Conservation (phyloP, 2,888 invertebrate genomes). For the Alviniconcha strummeri region DNA sequence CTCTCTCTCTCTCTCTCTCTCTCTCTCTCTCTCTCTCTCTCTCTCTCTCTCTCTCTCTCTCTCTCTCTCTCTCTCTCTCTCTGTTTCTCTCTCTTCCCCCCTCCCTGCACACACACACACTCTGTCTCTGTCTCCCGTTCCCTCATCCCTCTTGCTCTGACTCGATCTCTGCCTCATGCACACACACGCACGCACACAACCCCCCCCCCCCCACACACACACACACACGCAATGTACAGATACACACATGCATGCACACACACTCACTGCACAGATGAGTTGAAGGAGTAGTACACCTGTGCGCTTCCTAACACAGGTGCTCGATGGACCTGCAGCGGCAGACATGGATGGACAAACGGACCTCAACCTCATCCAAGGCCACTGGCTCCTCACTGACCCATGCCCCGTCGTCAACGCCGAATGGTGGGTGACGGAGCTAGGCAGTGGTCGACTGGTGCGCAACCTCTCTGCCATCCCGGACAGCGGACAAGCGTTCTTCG, state of each 20-base stretch:
- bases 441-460: not conserved
- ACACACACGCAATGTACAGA: too few species aligned
- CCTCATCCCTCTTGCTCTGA: too few species aligned
- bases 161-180: too few species aligned
- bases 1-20: conserved; percentile 3
- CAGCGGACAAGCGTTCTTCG: not conserved
- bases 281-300: too few species aligned
- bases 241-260: too few species aligned
- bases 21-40: conserved; percentile 4
- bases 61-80: conserved; percentile 9
- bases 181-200: too few species aligned
- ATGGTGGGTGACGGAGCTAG: not conserved
- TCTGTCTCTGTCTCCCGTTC: too few species aligned
- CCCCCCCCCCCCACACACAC: too few species aligned
- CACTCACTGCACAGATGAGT: too few species aligned
- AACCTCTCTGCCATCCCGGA: not conserved
- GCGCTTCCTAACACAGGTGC: not conserved
- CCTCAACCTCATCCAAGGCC: conserved; percentile 2
- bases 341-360: not conserved
- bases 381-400: not conserved
- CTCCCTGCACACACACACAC: not conserved
- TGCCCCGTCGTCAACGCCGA: conserved; percentile 2
- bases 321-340: not conserved
- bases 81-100: not conserved
- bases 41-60: conserved; percentile 3